Percentiles rank a stretch among this genome's conserved stretches.
These are phyloP conservation scores for Lordiphosa fenestrarum DNA, from an alignment of 2,888 invertebrate species.

Conservation along the genomic window DNA sequence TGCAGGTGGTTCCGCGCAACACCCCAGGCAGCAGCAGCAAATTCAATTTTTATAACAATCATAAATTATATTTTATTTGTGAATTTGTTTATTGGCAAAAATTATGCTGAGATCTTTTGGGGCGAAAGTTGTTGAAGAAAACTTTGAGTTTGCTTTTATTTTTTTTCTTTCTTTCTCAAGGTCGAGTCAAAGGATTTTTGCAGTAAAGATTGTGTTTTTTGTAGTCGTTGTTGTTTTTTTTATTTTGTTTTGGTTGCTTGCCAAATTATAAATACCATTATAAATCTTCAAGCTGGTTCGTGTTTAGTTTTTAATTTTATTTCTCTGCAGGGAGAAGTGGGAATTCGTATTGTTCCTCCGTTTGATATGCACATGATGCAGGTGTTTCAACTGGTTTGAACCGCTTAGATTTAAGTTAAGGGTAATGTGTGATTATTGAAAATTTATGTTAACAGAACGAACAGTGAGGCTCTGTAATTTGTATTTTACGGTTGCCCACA, in stretches of 20 bases:
- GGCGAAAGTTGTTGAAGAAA: slow-evolving; percentile 4
- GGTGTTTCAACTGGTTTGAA: no score
- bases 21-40: slow-evolving; percentile 7
- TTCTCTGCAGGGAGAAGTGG: neutral
- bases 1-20: slow-evolving; percentile 31
- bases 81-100: slow-evolving; percentile 49
- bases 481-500: no score
- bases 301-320: slow-evolving; percentile 11
- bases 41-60: slow-evolving; percentile 31
- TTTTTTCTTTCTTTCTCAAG: slow-evolving; percentile 31
- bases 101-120: slow-evolving; percentile 46
- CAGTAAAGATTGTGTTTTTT: slow-evolving; percentile 24
- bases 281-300: slow-evolving; percentile 39
- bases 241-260: slow-evolving; percentile 31
- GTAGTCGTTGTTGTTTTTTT: slow-evolving; percentile 12
- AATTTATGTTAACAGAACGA: no score
- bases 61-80: slow-evolving; percentile 49
- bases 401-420: no score
- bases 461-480: no score
- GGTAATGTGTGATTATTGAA: no score
- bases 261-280: slow-evolving; percentile 49
- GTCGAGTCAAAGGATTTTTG: slow-evolving; percentile 54
- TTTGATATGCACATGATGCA: slow-evolving; percentile 1
- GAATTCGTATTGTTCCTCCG: slow-evolving; percentile 3
- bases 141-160: slow-evolving; percentile 2